Evolutionary conservation across 1,140 invertebrate genomes (phyloP).

Genomic region (Pseudomyrmex concolor): DNA sequence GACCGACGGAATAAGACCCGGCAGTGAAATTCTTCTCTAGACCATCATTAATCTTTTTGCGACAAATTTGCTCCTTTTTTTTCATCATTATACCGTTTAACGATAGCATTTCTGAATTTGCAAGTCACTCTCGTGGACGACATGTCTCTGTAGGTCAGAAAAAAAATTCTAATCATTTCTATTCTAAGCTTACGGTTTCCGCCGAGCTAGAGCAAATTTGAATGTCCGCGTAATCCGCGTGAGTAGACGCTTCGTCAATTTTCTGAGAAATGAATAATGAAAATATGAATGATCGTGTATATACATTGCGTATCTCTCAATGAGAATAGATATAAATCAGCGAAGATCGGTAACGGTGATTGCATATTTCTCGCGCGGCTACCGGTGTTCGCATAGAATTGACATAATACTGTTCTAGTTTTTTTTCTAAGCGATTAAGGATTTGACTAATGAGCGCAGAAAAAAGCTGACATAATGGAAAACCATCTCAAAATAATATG

Average conservation of each 20-base stretch:
- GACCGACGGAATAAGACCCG: too few relatives aligned
- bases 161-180: constrained; percentile 2
- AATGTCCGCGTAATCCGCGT: constrained; percentile 1
- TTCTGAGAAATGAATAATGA: constrained; percentile 39
- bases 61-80: too few relatives aligned
- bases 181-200: not conserved
- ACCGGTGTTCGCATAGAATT: not conserved
- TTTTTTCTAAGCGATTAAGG: not conserved
- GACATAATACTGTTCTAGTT: not conserved
- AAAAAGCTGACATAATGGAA: not conserved
- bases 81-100: too few relatives aligned
- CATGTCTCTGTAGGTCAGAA: not conserved
- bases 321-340: constrained; percentile 41
- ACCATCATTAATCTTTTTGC: too few relatives aligned
- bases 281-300: constrained; percentile 26
- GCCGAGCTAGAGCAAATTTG: not conserved
- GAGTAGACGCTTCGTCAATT: not conserved
- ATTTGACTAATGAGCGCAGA: constrained; percentile 6
- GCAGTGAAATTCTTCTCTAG: too few relatives aligned
- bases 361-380: constrained; percentile 12
- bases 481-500: not conserved
- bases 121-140: too few relatives aligned
- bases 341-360: constrained; percentile 27
- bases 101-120: too few relatives aligned
- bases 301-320: constrained; percentile 44